Conservation (phyloP, 2,888 invertebrate genomes). For the Ommatoiulus sabulosus region DNA sequence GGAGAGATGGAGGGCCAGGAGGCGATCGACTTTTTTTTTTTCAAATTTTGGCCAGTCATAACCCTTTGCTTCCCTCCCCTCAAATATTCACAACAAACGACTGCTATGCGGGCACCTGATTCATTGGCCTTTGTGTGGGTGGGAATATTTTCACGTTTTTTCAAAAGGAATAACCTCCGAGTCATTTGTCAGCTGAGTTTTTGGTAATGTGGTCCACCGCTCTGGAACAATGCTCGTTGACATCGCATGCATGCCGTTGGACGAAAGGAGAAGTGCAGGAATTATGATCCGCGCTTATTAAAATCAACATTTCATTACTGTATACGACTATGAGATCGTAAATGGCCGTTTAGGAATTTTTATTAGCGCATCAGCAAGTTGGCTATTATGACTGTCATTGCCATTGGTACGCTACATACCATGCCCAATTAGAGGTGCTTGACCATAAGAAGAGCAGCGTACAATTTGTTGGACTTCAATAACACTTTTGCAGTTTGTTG, state of each 20-base stretch:
- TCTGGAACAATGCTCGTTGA: not conserved
- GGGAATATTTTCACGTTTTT: slow-evolving; percentile 14
- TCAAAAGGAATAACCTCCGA: slow-evolving; percentile 19
- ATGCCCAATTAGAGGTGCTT: not conserved
- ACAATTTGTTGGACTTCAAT: not conserved
- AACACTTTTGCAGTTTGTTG: not conserved
- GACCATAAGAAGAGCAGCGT: not conserved
- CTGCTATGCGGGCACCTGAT: slow-evolving; percentile 11
- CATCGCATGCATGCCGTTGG: not conserved
- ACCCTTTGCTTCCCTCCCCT: slow-evolving; percentile 17
- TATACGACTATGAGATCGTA: not conserved
- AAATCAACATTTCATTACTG: not conserved
- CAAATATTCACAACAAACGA: slow-evolving; percentile 7
- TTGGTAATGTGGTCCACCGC: not conserved
- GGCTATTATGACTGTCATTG: not conserved
- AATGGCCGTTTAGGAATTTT: not conserved
- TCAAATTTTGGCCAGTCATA: slow-evolving; percentile 36
- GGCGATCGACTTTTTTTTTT: not conserved
- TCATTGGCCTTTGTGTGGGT: slow-evolving; percentile 38
- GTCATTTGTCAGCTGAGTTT: slow-evolving; percentile 7
- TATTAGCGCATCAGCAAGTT: not conserved
- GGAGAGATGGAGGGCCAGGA: not conserved
- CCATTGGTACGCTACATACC: not conserved
- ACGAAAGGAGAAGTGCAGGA: not conserved
- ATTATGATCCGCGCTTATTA: not conserved